Base-by-base conservation (phyloP, 2,113 vertebrate species). In the Mixornis gularis region DNA sequence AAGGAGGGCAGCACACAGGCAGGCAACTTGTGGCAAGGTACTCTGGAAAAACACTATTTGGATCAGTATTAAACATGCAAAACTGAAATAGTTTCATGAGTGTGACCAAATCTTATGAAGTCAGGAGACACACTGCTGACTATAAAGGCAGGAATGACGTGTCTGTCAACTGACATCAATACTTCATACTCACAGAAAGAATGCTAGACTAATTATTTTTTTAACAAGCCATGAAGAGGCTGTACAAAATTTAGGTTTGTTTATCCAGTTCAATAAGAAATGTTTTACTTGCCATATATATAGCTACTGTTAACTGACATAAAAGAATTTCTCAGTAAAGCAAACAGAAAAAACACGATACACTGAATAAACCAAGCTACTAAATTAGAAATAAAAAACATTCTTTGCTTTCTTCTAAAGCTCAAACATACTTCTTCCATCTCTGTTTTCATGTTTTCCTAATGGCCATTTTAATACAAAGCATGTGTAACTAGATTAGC, bases 61-160 rank as follows among this genome's bases (percentile, higher is more conserved):
- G 21, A 62, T 43, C 32, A 85, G 51, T 29, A n/a, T 6, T 40
- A 55, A 62, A 11, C 27, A 65, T 17, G 6, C 7, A 69, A 64
- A 87, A 58, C 41, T 41, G 21, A 17, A 66, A 49, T 5, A 56
- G 25, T 44, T 76, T 65, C 13, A 32, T 22, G 40, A 80, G 21
- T 29, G 71, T 41, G 17, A 53, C 48, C 43, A 78, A 26, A 65
- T 51, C 49, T 46, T n/a, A 15, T 0, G 7, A 20, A 44, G 17
- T 7, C 7, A 44, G 59, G 17, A 70, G 59, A 65, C n/a, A 41
- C 0, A 0, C 17, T 48, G n/a, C 51, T 70, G 38, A 41, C 16
- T 66, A 1, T 8, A 24, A 63, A 15, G 51, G 40, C 64, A 84
- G 77, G n/a, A 78, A n/a, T 14, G n/a, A 49, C n/a, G 34, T 0